A percentile compares a stretch with the other conserved stretches of the same genome.
These are phyloP conservation scores for Rhagonycha lutea DNA, from an alignment of 2,888 invertebrate species.

Conservation along the genomic window DNA sequence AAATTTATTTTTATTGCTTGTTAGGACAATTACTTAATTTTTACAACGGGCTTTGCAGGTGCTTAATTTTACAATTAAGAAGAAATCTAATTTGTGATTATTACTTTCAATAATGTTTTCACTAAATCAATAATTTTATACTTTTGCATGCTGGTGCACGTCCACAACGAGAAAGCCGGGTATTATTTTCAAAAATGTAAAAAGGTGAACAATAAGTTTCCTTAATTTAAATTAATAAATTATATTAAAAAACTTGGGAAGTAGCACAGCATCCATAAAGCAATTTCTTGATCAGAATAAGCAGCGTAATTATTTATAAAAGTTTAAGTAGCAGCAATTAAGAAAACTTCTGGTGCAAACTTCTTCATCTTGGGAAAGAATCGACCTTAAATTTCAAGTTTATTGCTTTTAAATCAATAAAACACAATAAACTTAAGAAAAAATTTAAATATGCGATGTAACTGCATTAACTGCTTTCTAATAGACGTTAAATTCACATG, in stretches of 20 bases:
- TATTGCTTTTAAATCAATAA: neutral
- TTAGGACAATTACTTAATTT: neutral
- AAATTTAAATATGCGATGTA: neutral
- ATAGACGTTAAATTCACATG: neutral
- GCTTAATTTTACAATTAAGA: neutral
- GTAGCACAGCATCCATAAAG: neutral
- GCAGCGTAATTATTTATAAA: no score
- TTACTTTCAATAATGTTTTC: neutral
- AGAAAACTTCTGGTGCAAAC: neutral
- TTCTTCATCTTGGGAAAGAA: neutral
- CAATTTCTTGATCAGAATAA: neutral
- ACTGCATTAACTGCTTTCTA: neutral
- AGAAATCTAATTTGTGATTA: neutral
- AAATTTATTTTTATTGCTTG: neutral
- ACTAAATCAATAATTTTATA: neutral
- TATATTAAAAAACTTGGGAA: no score
- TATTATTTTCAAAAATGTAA: neutral
- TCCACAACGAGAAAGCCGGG: neutral
- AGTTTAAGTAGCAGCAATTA: neutral
- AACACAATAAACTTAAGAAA: neutral
- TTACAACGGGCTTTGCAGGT: neutral
- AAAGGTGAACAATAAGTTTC: neutral
- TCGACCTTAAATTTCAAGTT: neutral
- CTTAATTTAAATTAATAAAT: neutral
- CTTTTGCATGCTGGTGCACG: neutral